A percentile compares a stretch with the other conserved stretches of the same genome.
These are phyloP conservation scores for Zenarchopterus dispar DNA, from an alignment of 2,797 vertebrate genomes.

Conservation along the genomic window DNA sequence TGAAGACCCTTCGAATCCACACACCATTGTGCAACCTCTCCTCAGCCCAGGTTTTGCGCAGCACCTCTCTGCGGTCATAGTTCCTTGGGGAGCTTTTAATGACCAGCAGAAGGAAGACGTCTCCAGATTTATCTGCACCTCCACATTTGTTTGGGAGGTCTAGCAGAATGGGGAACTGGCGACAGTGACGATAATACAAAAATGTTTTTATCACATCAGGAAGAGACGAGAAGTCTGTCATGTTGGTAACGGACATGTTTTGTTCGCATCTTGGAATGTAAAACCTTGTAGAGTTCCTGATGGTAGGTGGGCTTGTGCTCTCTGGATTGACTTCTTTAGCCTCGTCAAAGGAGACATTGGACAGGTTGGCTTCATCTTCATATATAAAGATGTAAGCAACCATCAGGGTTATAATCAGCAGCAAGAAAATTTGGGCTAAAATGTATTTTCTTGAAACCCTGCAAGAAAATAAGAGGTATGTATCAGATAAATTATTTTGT, in stretches of 20 bases:
- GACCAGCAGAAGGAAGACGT: conserved; percentile 84
- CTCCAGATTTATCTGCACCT: conserved; percentile 33
- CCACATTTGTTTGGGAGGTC: conserved; percentile 78
- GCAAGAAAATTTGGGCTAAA: too few species aligned
- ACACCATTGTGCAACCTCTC: conserved; percentile 72
- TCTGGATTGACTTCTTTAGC: neutral
- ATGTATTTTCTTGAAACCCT: too few species aligned
- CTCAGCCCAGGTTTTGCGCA: conserved; percentile 87
- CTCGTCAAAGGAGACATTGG: rapidly evolving
- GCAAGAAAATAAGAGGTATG: too few species aligned
- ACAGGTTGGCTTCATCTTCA: neutral
- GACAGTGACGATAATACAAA: conserved; percentile 82
- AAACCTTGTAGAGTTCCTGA: neutral
- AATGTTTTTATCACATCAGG: conserved; percentile 77
- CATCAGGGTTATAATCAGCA: too few species aligned
- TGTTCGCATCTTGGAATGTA: conserved; percentile 49
- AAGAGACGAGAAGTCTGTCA: conserved; percentile 68
- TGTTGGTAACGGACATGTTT: conserved; percentile 54
- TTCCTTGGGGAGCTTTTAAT: conserved; percentile 85
- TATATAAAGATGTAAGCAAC: too few species aligned
- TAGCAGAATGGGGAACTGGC: conserved; percentile 74
- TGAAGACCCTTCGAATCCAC: conserved; percentile 80
- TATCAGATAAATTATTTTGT: too few species aligned
- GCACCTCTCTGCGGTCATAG: conserved; percentile 82
- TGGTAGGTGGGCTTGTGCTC: neutral